Conservation (phyloP, 1,140 invertebrate genomes). For the Drosophila takahashii region DNA sequence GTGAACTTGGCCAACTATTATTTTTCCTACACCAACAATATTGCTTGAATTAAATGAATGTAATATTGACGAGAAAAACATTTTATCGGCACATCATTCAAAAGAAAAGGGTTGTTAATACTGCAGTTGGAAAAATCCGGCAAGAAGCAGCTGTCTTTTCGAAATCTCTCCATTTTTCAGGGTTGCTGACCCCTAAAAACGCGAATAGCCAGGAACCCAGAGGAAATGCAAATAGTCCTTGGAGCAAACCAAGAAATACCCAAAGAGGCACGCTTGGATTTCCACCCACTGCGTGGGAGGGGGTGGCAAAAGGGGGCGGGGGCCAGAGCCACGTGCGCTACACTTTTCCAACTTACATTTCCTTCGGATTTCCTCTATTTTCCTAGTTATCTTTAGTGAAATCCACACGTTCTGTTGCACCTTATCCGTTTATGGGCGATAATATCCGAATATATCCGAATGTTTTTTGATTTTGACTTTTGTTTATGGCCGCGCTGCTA, state of each 20-base stretch:
- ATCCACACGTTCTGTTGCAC: slow-evolving; percentile 1
- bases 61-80: no score
- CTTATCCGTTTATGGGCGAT: background rate
- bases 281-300: background rate
- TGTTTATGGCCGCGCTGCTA: slow-evolving; percentile 5
- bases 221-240: background rate
- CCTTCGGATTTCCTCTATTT: background rate
- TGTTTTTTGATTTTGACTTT: slow-evolving; percentile 5
- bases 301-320: background rate
- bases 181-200: slow-evolving; percentile 6
- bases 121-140: slow-evolving; percentile 6
- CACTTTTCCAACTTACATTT: slow-evolving; percentile 28
- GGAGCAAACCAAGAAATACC: background rate
- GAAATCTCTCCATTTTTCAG: background rate
- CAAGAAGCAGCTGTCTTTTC: slow-evolving; percentile 3
- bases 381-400: background rate
- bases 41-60: no score
- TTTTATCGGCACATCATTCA: no score
- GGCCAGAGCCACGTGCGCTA: slow-evolving; percentile 13
- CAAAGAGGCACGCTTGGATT: background rate
- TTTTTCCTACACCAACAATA: no score
- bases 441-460: slow-evolving; percentile 11
- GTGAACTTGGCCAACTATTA: no score
- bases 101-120: slow-evolving; percentile 16
- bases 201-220: background rate